Conservation (phyloP, 2,797 vertebrate species). For the Sebastes taczanowskii region DNA sequence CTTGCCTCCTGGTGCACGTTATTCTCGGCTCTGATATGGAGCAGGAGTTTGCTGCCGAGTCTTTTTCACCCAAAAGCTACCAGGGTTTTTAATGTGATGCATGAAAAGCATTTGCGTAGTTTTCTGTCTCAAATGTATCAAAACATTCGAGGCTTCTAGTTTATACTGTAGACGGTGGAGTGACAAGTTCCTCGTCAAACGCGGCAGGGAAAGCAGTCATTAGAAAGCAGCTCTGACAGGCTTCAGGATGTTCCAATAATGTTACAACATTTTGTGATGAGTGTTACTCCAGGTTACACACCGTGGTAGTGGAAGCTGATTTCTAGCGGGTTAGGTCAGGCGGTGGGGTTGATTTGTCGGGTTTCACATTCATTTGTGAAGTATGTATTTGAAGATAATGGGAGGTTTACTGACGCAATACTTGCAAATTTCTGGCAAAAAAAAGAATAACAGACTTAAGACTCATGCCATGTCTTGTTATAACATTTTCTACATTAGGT, state of each 20-base stretch:
- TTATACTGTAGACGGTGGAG: slow-evolving; percentile 9
- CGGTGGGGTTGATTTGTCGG: slow-evolving; percentile 3
- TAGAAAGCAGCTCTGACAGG: slow-evolving; percentile 54
- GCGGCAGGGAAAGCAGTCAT: slow-evolving; percentile 33
- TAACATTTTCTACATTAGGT: not conserved
- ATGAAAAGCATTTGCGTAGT: slow-evolving; percentile 11
- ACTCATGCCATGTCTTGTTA: not conserved
- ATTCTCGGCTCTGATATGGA: slow-evolving; percentile 50
- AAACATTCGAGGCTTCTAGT: slow-evolving; percentile 14
- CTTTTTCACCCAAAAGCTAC: slow-evolving; percentile 24
- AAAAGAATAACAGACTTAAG: not conserved
- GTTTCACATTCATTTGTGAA: not conserved
- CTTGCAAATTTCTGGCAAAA: slow-evolving; percentile 35
- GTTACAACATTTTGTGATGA: slow-evolving; percentile 24
- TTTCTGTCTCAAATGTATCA: slow-evolving; percentile 17
- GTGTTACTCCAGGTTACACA: slow-evolving; percentile 30
- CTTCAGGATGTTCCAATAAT: slow-evolving; percentile 43
- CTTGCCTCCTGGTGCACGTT: slow-evolving; percentile 47
- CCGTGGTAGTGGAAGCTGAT: not conserved
- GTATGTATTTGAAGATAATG: slow-evolving; percentile 21
- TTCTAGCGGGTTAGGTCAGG: not conserved
- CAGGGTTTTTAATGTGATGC: slow-evolving; percentile 5
- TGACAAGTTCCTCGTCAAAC: slow-evolving; percentile 46
- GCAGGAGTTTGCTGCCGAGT: slow-evolving; percentile 21
- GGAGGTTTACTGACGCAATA: slow-evolving; percentile 29